Base-by-base conservation (phyloP, 2,888 invertebrate species). In the Norana najaformis region DNA sequence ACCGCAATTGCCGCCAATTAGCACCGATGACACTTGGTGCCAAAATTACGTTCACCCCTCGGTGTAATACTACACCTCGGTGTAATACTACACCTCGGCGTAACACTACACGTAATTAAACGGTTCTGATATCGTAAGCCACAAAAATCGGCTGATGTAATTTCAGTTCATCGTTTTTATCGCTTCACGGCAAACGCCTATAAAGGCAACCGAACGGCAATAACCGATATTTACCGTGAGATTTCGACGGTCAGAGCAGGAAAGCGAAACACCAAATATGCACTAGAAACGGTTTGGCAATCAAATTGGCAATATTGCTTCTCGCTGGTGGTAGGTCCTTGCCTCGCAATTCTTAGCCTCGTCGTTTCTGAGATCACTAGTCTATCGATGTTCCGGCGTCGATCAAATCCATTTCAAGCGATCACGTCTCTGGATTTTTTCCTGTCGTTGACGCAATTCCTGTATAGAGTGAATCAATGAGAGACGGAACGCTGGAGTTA, bases 131-230 rank as follows among this genome's bases (percentile, higher is more conserved):
- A n/a, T 8, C 69, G n/a, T n/a, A 69, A 69, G n/a, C n/a, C n/a
- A 69, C 30, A 30, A 11, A 69, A n/a, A 13, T 47, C 47, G 47
- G 23, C 47, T 23, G 47, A n/a, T 69, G 69, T 69, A 69, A 69
- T 69, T 69, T n/a, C 69, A n/a, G 69, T n/a, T 69, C 69, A 69
- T 69, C 69, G n/a, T 69, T 69, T 69, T n/a, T 69, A 69, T n/a
- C 30, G 69, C n/a, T n/a, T 69, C 69, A n/a, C 69, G 69, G 30
- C 53, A n/a, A 69, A 69, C 69, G 69, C n/a, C 8, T n/a, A 13
- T n/a, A n/a, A n/a, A n/a, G n/a, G 30, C 69, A 23, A 30, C 30
- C 53, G 69, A n/a, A 13, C 69, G n/a, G n/a, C 30, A 1, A 30
- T n/a, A 47, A 47, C n/a, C 30, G 69, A 69, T n/a, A 69, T 69